These are phyloP conservation scores for Serripes groenlandicus DNA, from an alignment of 2,888 invertebrate species.

Conservation along the genomic window DNA sequence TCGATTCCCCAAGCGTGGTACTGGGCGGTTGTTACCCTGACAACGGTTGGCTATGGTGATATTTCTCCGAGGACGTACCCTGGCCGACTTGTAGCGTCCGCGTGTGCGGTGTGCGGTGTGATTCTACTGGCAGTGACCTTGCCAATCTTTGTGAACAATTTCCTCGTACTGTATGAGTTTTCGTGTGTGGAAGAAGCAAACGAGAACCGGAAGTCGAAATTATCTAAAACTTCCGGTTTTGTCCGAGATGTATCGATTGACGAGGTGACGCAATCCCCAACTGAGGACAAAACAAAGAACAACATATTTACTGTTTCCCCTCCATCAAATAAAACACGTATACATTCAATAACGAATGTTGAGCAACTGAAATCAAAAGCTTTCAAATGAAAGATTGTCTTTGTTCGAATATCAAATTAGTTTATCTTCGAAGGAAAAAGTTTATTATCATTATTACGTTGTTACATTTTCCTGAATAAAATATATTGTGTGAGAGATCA, in stretches of 20 bases:
- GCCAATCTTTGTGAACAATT: conserved; percentile 67
- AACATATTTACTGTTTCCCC: no score
- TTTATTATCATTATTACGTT: no score
- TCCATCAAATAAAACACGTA: no score
- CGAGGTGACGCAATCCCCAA: no score
- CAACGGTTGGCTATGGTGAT: conserved; percentile 69
- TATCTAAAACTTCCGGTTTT: background rate
- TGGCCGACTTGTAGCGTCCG: conserved; percentile 46
- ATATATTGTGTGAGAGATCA: no score
- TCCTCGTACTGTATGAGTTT: conserved; percentile 54
- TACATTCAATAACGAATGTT: no score
- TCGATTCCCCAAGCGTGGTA: conserved; percentile 65
- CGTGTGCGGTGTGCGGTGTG: conserved; percentile 61
- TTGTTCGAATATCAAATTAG: no score
- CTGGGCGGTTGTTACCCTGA: conserved; percentile 68
- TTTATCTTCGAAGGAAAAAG: no score
- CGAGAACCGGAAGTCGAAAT: background rate
- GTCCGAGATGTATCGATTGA: background rate
- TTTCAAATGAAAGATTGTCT: no score
- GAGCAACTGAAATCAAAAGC: no score
- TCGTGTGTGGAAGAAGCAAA: conserved; percentile 48
- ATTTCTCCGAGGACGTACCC: conserved; percentile 46
- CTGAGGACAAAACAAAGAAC: no score
- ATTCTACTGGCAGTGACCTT: conserved; percentile 59
- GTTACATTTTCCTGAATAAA: no score